Conservation (phyloP, 2,888 invertebrate species). For the Metacarcinus magister region DNA sequence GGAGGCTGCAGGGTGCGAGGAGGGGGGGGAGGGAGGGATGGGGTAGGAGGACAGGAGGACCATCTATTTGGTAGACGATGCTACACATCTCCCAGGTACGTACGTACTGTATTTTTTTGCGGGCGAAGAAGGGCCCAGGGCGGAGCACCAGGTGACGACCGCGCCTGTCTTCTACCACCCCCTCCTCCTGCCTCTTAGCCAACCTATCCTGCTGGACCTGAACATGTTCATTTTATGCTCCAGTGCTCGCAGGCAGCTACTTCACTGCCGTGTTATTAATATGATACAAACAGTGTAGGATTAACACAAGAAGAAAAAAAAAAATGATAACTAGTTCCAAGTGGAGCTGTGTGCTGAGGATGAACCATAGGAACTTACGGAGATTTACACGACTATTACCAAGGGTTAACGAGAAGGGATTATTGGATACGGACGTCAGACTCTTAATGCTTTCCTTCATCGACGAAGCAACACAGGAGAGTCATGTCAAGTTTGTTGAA, state of each 20-base stretch:
- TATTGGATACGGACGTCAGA: not conserved
- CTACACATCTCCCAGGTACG: conserved; percentile 17
- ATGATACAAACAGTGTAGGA: not conserved
- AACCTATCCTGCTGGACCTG: not conserved
- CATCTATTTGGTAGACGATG: not conserved
- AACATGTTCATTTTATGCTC: not conserved
- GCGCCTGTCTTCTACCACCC: conserved; percentile 4
- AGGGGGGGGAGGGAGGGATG: not conserved
- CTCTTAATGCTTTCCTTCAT: conserved; percentile 31
- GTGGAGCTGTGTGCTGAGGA: not conserved
- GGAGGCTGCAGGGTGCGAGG: not conserved
- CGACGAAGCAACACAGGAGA: not conserved
- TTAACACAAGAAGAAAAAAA: not conserved
- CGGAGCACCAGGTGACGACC: conserved; percentile 65
- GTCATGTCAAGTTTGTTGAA: not conserved
- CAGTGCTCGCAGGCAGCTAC: not conserved
- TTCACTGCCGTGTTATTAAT: conserved; percentile 21
- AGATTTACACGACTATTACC: not conserved
- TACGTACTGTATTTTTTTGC: conserved; percentile 56
- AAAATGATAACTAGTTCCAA: not conserved
- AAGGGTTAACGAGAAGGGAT: not conserved
- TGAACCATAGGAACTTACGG: not conserved
- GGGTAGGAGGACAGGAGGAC: not conserved
- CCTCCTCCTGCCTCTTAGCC: not conserved
- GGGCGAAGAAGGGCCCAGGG: not conserved